Base-by-base conservation (phyloP, 2,113 vertebrate species). In the Serinus canaria region DNA sequence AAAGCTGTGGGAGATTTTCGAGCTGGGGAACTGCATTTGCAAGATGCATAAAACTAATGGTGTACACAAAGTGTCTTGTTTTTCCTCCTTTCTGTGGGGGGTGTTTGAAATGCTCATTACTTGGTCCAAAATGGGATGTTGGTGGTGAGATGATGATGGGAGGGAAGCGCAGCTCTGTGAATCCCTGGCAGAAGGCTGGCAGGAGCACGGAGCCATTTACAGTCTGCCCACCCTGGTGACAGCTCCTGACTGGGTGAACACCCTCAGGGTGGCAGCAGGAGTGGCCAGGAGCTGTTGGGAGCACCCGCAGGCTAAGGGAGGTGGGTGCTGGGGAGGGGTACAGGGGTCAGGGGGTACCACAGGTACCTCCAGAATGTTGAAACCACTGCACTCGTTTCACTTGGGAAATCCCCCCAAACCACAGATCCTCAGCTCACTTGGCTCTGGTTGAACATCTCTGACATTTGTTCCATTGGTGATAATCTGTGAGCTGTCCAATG, bases 1-100 rank as follows among this genome's bases (percentile, higher is more conserved):
- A 89, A 93, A 96, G 87, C 94, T 91, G 95, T 97, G 92, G 91
- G 95, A 96, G 91, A 76, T 41, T 80, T 95, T 91, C 49, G 10
- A 67, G 79, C 89, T 18, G 62, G 84, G 79, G 82, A 92, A 35
- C 89, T 41, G 56, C 4, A 20, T 78, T 89, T 80, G 66, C 8
- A 19, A 91, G 91, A 93, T 72, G 87, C 85, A 66, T 88, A 77
- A 92, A 96, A 66, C 91, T 90, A 92, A 94, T 79, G 94, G 85
- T 30, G 89, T 94, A 91, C 91, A 78, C 90, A 86, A 83, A 95
- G 79, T 62, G 50, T 44, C 76, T 94, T 91, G 76, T 59, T 92
- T 94, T 94, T 20, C 80, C 77, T 79, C 69, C 73, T 47, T 96
- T 74, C 93, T 15, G 82, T 60, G 83, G 88, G 73, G 90, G 79